These are phyloP conservation scores for Tiliacea aurago DNA, from an alignment of 2,888 invertebrate genomes.

Conservation along the genomic window DNA sequence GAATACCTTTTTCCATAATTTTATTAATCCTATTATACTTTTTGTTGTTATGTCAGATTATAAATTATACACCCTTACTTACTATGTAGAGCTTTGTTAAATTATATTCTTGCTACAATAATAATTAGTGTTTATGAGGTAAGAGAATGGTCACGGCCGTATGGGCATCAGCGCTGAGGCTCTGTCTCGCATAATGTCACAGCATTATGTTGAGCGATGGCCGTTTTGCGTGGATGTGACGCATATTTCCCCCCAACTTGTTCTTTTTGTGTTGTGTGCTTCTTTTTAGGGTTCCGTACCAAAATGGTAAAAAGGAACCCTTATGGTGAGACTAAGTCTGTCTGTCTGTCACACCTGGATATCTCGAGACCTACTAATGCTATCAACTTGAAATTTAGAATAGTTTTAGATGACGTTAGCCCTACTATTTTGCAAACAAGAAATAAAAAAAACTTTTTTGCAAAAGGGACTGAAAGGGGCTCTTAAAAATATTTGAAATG, in stretches of 20 bases:
- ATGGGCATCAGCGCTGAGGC: background rate
- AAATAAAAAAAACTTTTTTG: too few species aligned
- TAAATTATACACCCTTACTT: background rate
- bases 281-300: too few species aligned
- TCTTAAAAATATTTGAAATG: too few species aligned
- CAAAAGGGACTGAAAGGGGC: too few species aligned
- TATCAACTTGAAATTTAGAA: too few species aligned
- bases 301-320: too few species aligned
- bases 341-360: too few species aligned
- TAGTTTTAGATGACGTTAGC: too few species aligned
- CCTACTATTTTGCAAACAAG: too few species aligned
- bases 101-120: background rate
- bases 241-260: background rate
- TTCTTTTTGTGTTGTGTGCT: background rate
- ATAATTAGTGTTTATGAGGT: background rate
- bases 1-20: slow-evolving; percentile 23
- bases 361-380: too few species aligned
- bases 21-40: slow-evolving; percentile 24
- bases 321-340: too few species aligned
- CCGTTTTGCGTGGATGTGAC: background rate
- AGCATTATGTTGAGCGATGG: background rate
- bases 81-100: background rate
- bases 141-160: background rate
- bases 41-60: slow-evolving; percentile 16
- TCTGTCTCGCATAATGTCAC: background rate